phyloP scores from a whole-genome alignment of 2,888 invertebrate genomes.

The Drosophila meridionalis region DNA sequence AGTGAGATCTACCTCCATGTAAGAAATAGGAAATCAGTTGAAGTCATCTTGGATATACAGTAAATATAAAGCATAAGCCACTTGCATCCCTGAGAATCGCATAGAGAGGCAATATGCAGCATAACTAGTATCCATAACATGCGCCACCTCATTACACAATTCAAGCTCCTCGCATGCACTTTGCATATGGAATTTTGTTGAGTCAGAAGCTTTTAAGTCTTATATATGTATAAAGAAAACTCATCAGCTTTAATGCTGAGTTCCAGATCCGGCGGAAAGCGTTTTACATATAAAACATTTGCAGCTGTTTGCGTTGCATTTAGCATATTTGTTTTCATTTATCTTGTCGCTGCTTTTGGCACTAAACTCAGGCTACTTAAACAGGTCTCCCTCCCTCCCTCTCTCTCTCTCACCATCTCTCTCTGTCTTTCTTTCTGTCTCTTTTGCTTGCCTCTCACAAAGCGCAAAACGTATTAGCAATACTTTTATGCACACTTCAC shows the following conservation, averaged over 20 bases:
- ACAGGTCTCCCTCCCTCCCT: neutral
- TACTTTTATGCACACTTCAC: constrained; percentile 46
- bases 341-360: constrained; percentile 20
- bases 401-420: neutral
- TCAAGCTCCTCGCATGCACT: neutral
- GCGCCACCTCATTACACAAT: neutral
- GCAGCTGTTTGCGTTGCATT: constrained; percentile 5
- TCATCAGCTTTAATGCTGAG: neutral
- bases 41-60: no score
- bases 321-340: constrained; percentile 19
- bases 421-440: constrained; percentile 1
- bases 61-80: no score
- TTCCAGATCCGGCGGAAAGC: neutral
- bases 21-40: no score
- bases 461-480: constrained; percentile 53
- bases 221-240: constrained; percentile 5
- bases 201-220: neutral
- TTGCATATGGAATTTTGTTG: neutral
- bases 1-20: no score
- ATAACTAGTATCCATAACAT: neutral
- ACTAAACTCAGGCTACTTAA: constrained; percentile 23
- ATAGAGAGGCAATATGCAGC: neutral
- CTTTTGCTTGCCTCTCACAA: constrained; percentile 37
- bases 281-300: constrained; percentile 1
- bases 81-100: neutral